These are phyloP conservation scores for Liparis tanakae DNA, from an alignment of 2,797 vertebrate species.

Conservation along the genomic window DNA sequence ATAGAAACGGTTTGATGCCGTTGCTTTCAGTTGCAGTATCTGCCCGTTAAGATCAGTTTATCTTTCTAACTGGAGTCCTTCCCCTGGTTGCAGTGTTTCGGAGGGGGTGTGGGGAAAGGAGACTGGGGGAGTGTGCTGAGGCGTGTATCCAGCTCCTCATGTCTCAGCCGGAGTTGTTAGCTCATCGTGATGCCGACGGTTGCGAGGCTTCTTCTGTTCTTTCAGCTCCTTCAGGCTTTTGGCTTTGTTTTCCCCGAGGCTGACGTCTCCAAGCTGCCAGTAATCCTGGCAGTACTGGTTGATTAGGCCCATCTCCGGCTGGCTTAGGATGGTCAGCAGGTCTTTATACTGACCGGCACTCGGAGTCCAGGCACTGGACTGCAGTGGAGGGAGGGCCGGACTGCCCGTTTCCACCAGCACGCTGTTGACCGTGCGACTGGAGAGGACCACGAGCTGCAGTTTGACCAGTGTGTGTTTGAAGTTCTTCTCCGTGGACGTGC, in stretches of 20 bases:
- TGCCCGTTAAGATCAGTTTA: constrained; percentile 53
- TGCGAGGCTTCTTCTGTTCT: constrained; percentile 96
- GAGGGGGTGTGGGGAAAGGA: constrained; percentile 51
- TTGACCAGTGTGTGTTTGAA: constrained; percentile 95
- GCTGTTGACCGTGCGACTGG: constrained; percentile 89
- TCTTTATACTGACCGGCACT: constrained; percentile 91
- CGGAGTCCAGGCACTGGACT: constrained; percentile 87
- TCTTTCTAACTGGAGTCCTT: constrained; percentile 69
- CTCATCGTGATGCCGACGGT: constrained; percentile 93
- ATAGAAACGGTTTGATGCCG: constrained; percentile 70
- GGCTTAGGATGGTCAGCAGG: constrained; percentile 95
- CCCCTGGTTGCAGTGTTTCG: constrained; percentile 61
- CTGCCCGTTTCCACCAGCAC: constrained; percentile 82
- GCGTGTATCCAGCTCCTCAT: constrained; percentile 82
- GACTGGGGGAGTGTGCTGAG: constrained; percentile 21
- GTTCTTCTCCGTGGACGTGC: constrained; percentile 98
- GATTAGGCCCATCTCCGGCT: constrained; percentile 97
- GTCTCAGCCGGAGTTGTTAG: constrained; percentile 84
- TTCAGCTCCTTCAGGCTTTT: constrained; percentile 90
- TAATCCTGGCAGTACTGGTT: constrained; percentile 99
- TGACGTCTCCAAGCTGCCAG: constrained; percentile 89
- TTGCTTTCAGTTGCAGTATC: constrained; percentile 68
- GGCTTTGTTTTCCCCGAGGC: constrained; percentile 83
- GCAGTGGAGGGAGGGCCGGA: constrained; percentile 73
- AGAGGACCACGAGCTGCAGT: constrained; percentile 93